Evolutionary conservation across 2,797 vertebrate genomes (phyloP).

Genomic region (Ptychadena robeensis): DNA sequence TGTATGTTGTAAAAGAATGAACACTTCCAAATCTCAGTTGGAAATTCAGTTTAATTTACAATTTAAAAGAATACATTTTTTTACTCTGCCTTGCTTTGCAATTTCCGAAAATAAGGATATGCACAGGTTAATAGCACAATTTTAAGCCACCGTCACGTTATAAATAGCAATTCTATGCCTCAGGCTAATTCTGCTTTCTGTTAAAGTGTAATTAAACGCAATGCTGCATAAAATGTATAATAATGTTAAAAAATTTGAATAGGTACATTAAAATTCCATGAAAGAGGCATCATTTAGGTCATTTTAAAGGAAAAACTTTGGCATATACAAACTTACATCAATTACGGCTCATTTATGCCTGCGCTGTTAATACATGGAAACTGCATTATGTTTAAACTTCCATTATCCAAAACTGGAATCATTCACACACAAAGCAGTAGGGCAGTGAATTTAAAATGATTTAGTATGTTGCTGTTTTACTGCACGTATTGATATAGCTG

Average conservation of each 20-base stretch:
- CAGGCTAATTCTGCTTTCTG: constrained; percentile 5
- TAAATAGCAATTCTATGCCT: background rate
- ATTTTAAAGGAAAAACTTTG: background rate
- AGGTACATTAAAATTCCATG: background rate
- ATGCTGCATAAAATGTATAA: constrained; percentile 6
- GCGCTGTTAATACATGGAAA: background rate
- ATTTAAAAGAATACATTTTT: background rate
- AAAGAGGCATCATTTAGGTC: background rate
- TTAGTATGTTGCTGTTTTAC: background rate
- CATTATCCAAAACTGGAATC: background rate
- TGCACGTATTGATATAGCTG: background rate
- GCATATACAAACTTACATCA: constrained; percentile 1
- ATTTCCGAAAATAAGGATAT: background rate
- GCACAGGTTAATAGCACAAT: background rate
- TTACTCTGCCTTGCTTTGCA: background rate
- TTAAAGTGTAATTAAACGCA: background rate
- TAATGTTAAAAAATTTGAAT: background rate
- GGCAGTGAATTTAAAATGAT: background rate
- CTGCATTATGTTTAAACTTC: constrained; percentile 1
- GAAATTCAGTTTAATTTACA: background rate
- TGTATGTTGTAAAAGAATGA: background rate
- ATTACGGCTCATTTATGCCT: background rate
- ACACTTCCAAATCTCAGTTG: background rate
- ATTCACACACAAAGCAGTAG: background rate
- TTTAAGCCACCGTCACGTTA: background rate